These are phyloP conservation scores for Folsomia manolachei DNA, from an alignment of 2,888 invertebrate species.

Conservation along the genomic window DNA sequence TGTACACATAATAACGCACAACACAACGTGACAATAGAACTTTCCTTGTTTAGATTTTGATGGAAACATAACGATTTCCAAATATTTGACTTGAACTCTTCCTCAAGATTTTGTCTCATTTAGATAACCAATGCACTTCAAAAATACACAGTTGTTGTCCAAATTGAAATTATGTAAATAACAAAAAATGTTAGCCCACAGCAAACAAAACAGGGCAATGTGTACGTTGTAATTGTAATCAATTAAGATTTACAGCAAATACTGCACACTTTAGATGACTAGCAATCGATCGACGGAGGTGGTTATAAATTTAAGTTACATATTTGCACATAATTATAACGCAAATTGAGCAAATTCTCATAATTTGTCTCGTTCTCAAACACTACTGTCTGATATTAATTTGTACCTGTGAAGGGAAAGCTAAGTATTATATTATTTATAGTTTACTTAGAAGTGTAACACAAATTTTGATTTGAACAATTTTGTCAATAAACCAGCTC, in stretches of 20 bases:
- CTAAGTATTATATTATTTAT: no score
- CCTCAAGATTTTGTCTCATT: neutral
- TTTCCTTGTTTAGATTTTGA: neutral
- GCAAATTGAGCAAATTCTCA: neutral
- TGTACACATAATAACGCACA: neutral
- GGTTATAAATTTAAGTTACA: neutral
- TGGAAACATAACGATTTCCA: neutral
- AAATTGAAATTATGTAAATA: neutral
- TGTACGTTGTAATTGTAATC: neutral
- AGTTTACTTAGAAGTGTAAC: no score
- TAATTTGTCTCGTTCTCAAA: neutral
- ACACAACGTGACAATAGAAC: neutral
- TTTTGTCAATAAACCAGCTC: no score
- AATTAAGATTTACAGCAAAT: neutral
- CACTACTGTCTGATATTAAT: neutral
- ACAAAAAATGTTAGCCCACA: neutral
- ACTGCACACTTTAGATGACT: neutral
- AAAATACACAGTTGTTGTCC: neutral
- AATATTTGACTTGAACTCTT: neutral
- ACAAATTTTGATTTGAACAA: no score
- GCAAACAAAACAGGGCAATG: neutral
- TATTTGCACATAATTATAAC: neutral
- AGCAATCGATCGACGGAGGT: neutral
- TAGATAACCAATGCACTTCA: neutral
- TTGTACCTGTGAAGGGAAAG: neutral